A percentile compares a stretch with the other conserved stretches of the same genome.
These are phyloP conservation scores for Xanthorhoe spadicearia DNA, from an alignment of 2,888 invertebrate species.

Conservation along the genomic window DNA sequence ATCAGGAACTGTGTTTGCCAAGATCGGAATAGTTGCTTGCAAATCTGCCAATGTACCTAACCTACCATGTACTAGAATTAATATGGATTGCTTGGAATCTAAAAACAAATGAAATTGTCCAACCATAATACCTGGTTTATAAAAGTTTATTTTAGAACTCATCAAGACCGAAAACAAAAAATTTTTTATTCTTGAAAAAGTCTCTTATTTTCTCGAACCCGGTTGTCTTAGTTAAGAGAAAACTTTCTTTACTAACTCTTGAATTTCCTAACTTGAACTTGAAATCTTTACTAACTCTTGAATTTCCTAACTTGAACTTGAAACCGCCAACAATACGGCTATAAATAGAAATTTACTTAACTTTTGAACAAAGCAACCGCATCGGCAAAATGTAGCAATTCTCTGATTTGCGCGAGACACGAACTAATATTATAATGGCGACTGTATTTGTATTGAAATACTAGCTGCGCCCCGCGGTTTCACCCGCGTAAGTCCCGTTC, in stretches of 20 bases:
- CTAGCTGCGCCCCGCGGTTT: no score
- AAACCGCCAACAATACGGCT: background rate
- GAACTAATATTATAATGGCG: conserved; percentile 11
- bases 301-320: conserved; percentile 4
- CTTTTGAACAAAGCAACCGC: conserved; percentile 20
- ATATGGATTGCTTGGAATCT: no score
- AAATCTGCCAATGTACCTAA: background rate
- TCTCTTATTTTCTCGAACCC: background rate
- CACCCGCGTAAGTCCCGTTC: no score
- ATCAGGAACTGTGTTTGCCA: background rate
- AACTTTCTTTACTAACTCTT: background rate
- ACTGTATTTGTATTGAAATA: conserved; percentile 1
- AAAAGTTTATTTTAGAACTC: no score
- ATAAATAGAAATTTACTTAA: conserved; percentile 10
- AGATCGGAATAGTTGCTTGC: background rate
- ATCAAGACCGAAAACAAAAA: no score
- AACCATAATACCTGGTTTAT: no score
- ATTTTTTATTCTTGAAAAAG: background rate
- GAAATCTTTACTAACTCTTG: conserved; percentile 1
- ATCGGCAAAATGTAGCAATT: conserved; percentile 34
- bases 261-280: conserved; percentile 2
- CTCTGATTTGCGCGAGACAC: conserved; percentile 39
- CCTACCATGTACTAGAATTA: no score
- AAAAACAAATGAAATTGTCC: no score
- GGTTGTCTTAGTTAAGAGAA: background rate